Conservation (phyloP, 2,797 vertebrate genomes). For the Girardinus metallicus region DNA sequence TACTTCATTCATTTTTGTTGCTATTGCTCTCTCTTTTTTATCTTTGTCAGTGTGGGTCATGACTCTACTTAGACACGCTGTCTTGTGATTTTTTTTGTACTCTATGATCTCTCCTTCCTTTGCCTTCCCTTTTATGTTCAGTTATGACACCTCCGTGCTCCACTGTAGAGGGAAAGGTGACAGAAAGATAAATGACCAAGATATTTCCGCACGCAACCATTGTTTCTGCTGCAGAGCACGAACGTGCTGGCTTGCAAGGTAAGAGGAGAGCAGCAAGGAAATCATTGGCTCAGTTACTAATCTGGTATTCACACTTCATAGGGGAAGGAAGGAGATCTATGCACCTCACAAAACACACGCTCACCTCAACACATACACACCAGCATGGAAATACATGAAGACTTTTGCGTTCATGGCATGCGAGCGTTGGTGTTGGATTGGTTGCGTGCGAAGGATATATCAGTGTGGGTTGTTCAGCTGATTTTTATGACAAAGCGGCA, state of each 20-base stretch:
- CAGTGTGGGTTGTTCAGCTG: conserved; percentile 35
- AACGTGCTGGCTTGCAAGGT: conserved; percentile 56
- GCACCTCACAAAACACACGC: conserved; percentile 4
- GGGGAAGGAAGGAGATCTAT: conserved; percentile 75
- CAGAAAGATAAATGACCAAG: conserved; percentile 81
- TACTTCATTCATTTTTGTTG: neutral
- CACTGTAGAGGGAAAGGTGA: conserved; percentile 70
- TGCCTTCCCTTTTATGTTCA: conserved; percentile 46
- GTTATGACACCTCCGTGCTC: conserved; percentile 74
- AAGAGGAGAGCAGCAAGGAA: conserved; percentile 29
- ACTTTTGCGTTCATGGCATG: conserved; percentile 1
- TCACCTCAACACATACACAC: conserved; percentile 3
- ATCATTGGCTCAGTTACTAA: conserved; percentile 79
- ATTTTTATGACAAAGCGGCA: conserved; percentile 35
- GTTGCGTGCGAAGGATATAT: conserved; percentile 59
- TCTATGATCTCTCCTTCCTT: conserved; percentile 43
- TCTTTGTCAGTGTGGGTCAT: conserved; percentile 30
- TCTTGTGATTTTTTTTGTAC: conserved; percentile 35
- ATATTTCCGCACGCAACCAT: conserved; percentile 84
- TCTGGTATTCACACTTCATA: conserved; percentile 69
- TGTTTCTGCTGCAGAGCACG: conserved; percentile 69
- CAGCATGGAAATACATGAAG: conserved; percentile 1
- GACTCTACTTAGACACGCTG: conserved; percentile 49
- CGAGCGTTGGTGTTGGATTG: conserved; percentile 26
- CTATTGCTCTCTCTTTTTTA: neutral